Evolutionary conservation across 2,888 invertebrate species (phyloP).

Genomic region (Micropterix aruncella): DNA sequence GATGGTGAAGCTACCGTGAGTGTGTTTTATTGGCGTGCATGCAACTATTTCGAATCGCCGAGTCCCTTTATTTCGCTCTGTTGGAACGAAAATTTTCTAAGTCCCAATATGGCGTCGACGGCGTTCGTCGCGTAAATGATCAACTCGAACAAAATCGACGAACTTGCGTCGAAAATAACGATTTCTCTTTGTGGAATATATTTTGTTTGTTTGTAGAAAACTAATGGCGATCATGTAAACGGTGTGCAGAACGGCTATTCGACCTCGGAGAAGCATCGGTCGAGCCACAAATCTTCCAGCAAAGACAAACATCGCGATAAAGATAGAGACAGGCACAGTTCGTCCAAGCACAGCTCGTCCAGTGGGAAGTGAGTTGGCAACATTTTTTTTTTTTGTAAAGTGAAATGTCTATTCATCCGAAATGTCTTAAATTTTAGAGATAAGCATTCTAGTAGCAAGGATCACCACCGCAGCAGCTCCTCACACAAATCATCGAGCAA

Average conservation of each 20-base stretch:
- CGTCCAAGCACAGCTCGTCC: constrained; percentile 33
- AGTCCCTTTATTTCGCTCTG: constrained; percentile 26
- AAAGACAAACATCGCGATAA: constrained; percentile 57
- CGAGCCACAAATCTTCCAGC: constrained; percentile 52
- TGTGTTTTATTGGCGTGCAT: constrained; percentile 15
- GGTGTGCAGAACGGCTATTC: constrained; percentile 68
- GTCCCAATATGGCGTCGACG: constrained; percentile 84
- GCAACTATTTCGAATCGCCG: constrained; percentile 9
- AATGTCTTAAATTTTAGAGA: no score
- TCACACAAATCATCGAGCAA: constrained; percentile 30
- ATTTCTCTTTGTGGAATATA: background rate
- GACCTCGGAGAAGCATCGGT: constrained; percentile 35
- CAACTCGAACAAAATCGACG: no score
- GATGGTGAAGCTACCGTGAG: constrained; percentile 46
- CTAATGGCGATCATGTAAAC: constrained; percentile 52
- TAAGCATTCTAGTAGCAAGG: constrained; percentile 37
- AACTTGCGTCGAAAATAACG: no score
- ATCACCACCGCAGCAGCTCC: constrained; percentile 32
- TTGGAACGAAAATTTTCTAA: constrained; percentile 45
- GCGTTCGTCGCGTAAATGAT: no score
- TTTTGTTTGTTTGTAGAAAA: constrained; percentile 10
- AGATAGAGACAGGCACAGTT: constrained; percentile 44
- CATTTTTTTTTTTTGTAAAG: no score
- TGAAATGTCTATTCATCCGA: no score
- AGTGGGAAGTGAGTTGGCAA: background rate